Base-by-base conservation (phyloP, 2,888 invertebrate species). In the Dexiosoma caninum region DNA sequence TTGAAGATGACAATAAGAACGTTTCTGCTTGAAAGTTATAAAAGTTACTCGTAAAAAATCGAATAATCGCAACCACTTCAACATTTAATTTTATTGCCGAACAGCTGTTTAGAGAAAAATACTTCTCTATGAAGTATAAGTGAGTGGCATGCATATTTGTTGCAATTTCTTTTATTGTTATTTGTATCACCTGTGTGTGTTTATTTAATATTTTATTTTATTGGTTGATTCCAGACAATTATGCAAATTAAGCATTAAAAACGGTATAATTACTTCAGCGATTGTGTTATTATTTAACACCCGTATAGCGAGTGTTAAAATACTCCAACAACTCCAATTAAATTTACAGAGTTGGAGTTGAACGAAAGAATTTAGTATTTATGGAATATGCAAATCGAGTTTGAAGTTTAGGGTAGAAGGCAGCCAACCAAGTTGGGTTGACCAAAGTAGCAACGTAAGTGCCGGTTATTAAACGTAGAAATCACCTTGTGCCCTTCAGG, bases 141-240 rank as follows among this genome's bases (percentile, higher is more conserved):
- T n/a, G n/a, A 66, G 12, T 23, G 49, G 2, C n/a, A 23, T 35
- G 7, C 4, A 16, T 16, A 30, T 19, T 23, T 23, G 21, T 49
- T 40, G 19, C 37, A 10, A 40, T 8, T 57, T 16, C 16, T 67
- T 27, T 51, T 40, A 21, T 35, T 69, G 51, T 37, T 37, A 37
- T 37, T 37, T 37, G 37, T 37, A 37, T 37, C 37, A 6, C n/a
- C n/a, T 2, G 64, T 81, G 71, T 84, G 59, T 83, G 85, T 86
- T 86, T 83, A 85, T 86, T 86, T 85, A 86, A 86, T 85, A 85
- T 86, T 85, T 84, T 84, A 84, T 85, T 87, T 86, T 85, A 87
- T 85, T 86, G 84, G 84, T 83, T 83, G 84, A 82, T 82, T 82
- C 78, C 75, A 79, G 78, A 83, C 80, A 82, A 85, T 84, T 85